Percentiles rank a stretch among this genome's conserved stretches.
Evolutionary conservation across 1,140 invertebrate species (phyloP).

Genomic region (Aphidius ervi): DNA sequence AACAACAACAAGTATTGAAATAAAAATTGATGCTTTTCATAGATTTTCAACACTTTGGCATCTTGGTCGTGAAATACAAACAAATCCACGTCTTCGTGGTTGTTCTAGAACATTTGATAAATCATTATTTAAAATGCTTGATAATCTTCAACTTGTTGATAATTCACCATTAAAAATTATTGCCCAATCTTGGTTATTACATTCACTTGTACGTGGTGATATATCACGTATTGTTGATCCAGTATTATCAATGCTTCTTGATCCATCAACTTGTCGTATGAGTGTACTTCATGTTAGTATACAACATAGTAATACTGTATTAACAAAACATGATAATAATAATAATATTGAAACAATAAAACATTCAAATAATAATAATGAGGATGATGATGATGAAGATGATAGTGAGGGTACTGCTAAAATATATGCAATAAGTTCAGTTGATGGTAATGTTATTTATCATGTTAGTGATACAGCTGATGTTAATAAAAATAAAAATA

Average conservation of each 20-base stretch:
- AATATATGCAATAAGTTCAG: constrained; percentile 82
- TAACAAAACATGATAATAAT: constrained; percentile 40
- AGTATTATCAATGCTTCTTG: constrained; percentile 72
- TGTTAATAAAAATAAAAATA: constrained; percentile 38
- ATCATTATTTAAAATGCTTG: constrained; percentile 72
- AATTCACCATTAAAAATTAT: constrained; percentile 67
- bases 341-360: constrained; percentile 19
- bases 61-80: constrained; percentile 65
- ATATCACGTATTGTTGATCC: constrained; percentile 76
- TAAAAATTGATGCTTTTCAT: constrained; percentile 64
- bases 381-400: constrained; percentile 40
- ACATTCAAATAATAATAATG: constrained; percentile 1
- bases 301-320: constrained; percentile 60
- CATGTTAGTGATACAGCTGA: constrained; percentile 62
- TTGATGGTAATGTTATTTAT: constrained; percentile 82
- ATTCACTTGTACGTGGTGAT: constrained; percentile 72
- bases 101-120: constrained; percentile 53
- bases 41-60: constrained; percentile 78
- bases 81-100: constrained; percentile 48
- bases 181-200: constrained; percentile 69
- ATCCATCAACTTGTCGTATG: constrained; percentile 78
- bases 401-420: constrained; percentile 58
- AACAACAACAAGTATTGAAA: constrained; percentile 51
- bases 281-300: constrained; percentile 82
- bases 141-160: constrained; percentile 67